Conservation (phyloP, 2,797 vertebrate species). For the Meriones psammophilus region DNA sequence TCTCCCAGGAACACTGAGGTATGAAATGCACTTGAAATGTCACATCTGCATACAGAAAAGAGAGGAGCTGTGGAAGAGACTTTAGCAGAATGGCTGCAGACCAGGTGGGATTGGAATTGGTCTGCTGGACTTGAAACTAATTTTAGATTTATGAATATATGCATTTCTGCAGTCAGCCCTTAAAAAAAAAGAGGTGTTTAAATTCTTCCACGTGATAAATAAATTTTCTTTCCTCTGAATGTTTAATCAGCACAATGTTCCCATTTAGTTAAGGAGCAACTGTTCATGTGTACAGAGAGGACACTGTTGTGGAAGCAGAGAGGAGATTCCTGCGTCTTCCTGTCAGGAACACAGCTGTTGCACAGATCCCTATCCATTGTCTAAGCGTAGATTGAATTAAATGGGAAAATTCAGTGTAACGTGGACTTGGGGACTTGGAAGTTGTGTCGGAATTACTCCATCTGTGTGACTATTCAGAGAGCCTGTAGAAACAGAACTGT, state of each 20-base stretch:
- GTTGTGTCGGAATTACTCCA: neutral
- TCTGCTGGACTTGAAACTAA: conserved; percentile 38
- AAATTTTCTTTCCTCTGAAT: conserved; percentile 56
- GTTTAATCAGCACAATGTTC: conserved; percentile 1
- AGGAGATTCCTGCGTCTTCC: neutral
- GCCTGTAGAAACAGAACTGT: neutral
- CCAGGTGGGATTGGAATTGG: neutral
- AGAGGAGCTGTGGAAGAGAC: neutral
- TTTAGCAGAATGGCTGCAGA: conserved; percentile 23
- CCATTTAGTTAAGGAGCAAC: neutral
- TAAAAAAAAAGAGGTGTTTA: conserved; percentile 52
- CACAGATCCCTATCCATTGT: neutral
- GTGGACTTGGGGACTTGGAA: neutral
- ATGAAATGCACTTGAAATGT: neutral
- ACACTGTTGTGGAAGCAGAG: neutral
- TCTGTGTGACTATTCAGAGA: neutral
- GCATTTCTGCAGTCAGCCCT: conserved; percentile 21
- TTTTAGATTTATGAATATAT: conserved; percentile 52
- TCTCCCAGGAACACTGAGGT: neutral
- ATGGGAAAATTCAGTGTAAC: neutral
- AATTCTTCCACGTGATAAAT: conserved; percentile 50
- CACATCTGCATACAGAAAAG: conserved; percentile 53
- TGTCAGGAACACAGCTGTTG: neutral
- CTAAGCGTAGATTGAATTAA: neutral
- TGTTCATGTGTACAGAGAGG: neutral